Evolutionary conservation across 2,797 vertebrate species (phyloP).

Genomic region (Pangasius larnaudii): DNA sequence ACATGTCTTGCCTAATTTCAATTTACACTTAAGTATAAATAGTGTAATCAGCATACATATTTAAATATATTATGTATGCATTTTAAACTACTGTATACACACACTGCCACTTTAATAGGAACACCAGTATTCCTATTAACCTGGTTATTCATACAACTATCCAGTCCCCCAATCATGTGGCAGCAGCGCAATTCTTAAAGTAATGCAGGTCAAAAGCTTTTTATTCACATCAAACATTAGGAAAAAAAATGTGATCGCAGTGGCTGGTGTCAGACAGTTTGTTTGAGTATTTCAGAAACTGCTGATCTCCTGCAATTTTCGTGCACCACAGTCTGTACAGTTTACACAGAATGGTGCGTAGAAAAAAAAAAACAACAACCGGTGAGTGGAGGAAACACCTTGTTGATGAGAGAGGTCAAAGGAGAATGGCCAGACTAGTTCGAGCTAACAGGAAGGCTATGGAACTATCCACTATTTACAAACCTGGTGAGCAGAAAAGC

Average conservation of each 20-base stretch:
- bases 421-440: background rate
- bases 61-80: background rate
- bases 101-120: background rate
- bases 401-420: too few relatives aligned
- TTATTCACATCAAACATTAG: background rate
- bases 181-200: background rate
- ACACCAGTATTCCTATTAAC: background rate
- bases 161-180: background rate
- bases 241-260: background rate
- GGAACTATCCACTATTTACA: background rate
- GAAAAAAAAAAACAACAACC: too few relatives aligned
- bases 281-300: background rate
- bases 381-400: too few relatives aligned
- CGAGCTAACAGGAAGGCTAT: background rate
- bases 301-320: too few relatives aligned
- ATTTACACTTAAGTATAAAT: background rate
- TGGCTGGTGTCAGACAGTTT: background rate
- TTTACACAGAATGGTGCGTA: too few relatives aligned
- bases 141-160: background rate
- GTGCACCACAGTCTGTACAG: too few relatives aligned
- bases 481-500: background rate
- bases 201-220: background rate
- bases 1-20: background rate
- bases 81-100: background rate
- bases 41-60: background rate